A percentile compares a stretch with the other conserved stretches of the same genome.
Conservation (phyloP, 2,797 vertebrate genomes). For the Galago senegalensis region DNA sequence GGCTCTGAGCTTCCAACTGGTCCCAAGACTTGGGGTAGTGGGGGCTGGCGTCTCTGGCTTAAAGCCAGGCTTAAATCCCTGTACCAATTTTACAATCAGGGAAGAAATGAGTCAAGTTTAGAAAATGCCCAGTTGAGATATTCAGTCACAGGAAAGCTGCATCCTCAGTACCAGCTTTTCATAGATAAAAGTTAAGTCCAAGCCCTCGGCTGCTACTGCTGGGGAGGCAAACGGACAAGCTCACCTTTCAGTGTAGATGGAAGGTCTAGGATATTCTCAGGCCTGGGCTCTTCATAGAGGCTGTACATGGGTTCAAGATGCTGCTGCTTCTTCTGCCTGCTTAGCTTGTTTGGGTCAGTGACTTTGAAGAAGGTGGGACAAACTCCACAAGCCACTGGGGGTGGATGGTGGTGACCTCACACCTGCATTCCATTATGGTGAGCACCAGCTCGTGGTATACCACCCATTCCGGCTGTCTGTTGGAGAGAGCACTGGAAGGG, state of each 20-base stretch:
- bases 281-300: conserved; percentile 98
- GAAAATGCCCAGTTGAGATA: neutral
- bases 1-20: neutral
- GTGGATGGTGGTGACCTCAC: conserved; percentile 98
- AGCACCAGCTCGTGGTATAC: conserved; percentile 98
- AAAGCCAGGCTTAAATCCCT: neutral
- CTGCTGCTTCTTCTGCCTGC: conserved; percentile 99
- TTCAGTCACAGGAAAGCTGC: neutral
- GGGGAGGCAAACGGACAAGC: neutral
- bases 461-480: conserved; percentile 99
- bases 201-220: neutral
- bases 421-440: conserved; percentile 99
- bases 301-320: conserved; percentile 98
- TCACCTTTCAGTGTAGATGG: conserved; percentile 91
- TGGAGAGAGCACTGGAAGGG: conserved; percentile 98
- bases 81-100: neutral
- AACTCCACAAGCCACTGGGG: conserved; percentile 99
- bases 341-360: conserved; percentile 97
- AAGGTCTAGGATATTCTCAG: conserved; percentile 97
- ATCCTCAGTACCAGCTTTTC: neutral
- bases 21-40: neutral
- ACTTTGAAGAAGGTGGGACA: conserved; percentile 98
- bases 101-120: conserved; percentile 55
- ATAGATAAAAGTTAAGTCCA: neutral
- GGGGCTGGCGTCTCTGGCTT: neutral